Base-by-base conservation (phyloP, 2,113 vertebrate genomes). In the Nematolebias whitei region DNA sequence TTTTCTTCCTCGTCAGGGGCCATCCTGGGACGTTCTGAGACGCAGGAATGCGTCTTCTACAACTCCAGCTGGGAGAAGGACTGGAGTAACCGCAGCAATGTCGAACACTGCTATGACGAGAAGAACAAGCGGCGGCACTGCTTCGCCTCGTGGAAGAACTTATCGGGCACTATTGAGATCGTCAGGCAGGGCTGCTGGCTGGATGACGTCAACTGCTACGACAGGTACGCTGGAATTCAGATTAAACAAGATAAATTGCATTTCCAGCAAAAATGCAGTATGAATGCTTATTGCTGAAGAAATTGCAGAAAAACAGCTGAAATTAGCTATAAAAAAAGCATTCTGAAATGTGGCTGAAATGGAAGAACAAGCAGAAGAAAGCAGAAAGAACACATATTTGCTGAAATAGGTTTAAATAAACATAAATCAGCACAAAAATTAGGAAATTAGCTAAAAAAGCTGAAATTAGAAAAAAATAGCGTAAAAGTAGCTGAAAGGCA, bases 131-230 rank as follows among this genome's bases (percentile, higher is more conserved):
- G 97, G 4, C 66, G 91, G 44, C 98, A 99, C 91, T 99, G 98
- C 85, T 99, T 98, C 84, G 96, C 98, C 84, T 98, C 97, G 0
- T 99, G 98, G 97, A 99, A 97, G 91, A 99, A 99, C 73, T 92
- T 92, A 82, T 98, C 98, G 9, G 97, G 97, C 44, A 90, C 90
- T 22, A 93, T 99, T 82, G 96, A 98, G 90, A 92, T 98, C 8
- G 95, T 99, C 57, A 98, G 97, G 85, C 96, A 98, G 82, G 98
- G 98, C 62, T 99, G 98, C 92, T 99, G 98, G 98, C 92, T 99
- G 63, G 98, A 99, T 82, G 97, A 99, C 71, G 93, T 98, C 91
- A 98, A 99, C 90, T 99, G 98, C 84, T 99, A 99, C 24, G 96
- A 99, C 93, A 98, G 96, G 98, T 98, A 68, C 5, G 29, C 61